Percentiles rank a stretch among this genome's conserved stretches.
These are phyloP conservation scores for Chromis chromis DNA, from an alignment of 2,797 vertebrate species.

Conservation along the genomic window DNA sequence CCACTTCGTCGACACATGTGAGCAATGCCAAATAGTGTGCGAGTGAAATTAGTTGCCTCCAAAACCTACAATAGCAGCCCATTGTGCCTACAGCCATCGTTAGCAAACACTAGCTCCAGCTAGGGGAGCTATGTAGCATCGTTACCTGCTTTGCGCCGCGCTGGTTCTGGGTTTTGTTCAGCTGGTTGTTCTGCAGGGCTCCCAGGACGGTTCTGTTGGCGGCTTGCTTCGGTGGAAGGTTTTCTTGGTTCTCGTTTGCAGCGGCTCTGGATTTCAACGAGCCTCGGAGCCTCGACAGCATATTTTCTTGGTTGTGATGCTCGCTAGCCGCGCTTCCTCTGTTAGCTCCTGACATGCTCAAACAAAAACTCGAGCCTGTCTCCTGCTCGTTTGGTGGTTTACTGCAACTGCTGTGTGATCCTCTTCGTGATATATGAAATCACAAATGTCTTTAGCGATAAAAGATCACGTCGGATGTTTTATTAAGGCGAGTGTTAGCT, in stretches of 20 bases:
- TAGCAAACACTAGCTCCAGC: background rate
- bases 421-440: background rate
- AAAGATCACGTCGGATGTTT: background rate
- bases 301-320: slow-evolving; percentile 81
- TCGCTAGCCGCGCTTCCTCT: slow-evolving; percentile 69
- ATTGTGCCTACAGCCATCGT: background rate
- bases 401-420: accelerated
- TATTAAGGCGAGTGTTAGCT: slow-evolving; percentile 24
- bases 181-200: slow-evolving; percentile 84
- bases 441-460: background rate
- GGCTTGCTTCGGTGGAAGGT: slow-evolving; percentile 81
- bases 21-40: too few relatives aligned
- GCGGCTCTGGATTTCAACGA: slow-evolving; percentile 60
- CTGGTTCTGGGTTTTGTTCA: slow-evolving; percentile 72
- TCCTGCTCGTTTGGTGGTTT: background rate
- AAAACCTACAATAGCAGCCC: slow-evolving; percentile 2
- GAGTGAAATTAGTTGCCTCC: slow-evolving; percentile 16
- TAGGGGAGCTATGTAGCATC: slow-evolving; percentile 12
- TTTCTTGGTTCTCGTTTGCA: slow-evolving; percentile 89
- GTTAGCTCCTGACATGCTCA: slow-evolving; percentile 77
- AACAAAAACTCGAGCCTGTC: background rate
- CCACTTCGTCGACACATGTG: accelerated
- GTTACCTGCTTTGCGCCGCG: slow-evolving; percentile 79
- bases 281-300: slow-evolving; percentile 70
- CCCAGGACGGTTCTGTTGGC: slow-evolving; percentile 85